Evolutionary conservation across 2,888 invertebrate genomes (phyloP).

Genomic region (Maniola hyperantus): DNA sequence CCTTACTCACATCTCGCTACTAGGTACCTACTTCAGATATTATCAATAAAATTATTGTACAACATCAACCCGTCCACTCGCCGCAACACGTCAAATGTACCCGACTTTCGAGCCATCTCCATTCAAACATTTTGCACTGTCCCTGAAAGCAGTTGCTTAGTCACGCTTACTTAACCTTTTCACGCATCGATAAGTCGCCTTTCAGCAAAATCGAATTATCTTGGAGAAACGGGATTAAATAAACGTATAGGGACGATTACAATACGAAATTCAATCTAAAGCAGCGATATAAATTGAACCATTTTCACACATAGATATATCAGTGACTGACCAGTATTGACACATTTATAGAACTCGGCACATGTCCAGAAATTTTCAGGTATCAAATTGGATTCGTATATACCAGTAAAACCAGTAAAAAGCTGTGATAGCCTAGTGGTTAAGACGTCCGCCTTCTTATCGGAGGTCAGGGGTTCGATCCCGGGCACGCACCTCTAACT

Average conservation of each 20-base stretch:
- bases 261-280: slow-evolving; percentile 11
- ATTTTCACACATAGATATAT: slow-evolving; percentile 13
- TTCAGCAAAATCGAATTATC: slow-evolving; percentile 5
- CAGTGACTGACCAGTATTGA: slow-evolving; percentile 35
- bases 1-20: slow-evolving; percentile 75
- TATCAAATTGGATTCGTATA: slow-evolving; percentile 40
- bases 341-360: slow-evolving; percentile 46
- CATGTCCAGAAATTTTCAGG: slow-evolving; percentile 53
- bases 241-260: slow-evolving; percentile 7
- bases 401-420: too few species aligned
- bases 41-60: slow-evolving; percentile 81
- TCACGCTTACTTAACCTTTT: slow-evolving; percentile 25
- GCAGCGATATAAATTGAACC: slow-evolving; percentile 11
- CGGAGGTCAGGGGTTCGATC: too few species aligned
- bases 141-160: slow-evolving; percentile 13
- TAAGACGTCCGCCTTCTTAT: too few species aligned
- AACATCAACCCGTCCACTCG: slow-evolving; percentile 65
- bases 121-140: slow-evolving; percentile 24
- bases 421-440: too few species aligned
- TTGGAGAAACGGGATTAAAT: slow-evolving; percentile 3
- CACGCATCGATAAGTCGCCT: slow-evolving; percentile 18
- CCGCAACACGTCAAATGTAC: slow-evolving; percentile 55
- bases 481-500: too few species aligned
- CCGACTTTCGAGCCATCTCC: slow-evolving; percentile 29
- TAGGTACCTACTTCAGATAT: slow-evolving; percentile 76